Conservation (phyloP, 2,113 vertebrate species). For the Athene noctua region DNA sequence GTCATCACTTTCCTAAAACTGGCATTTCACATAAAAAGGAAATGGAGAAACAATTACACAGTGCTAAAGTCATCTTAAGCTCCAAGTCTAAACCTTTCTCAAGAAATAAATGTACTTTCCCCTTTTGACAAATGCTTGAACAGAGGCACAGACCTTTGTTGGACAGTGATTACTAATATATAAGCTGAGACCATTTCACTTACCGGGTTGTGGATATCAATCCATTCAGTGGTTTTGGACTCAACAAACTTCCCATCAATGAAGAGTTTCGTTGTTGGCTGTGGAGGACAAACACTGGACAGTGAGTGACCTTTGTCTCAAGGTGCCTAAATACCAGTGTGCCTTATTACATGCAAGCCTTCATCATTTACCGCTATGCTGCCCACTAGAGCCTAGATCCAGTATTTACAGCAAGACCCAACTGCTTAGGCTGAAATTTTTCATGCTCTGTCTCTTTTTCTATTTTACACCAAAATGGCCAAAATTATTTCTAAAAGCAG, state of each 20-base stretch:
- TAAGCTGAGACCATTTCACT: conserved; percentile 63
- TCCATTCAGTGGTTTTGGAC: conserved; percentile 92
- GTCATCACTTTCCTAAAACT: background rate
- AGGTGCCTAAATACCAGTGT: background rate
- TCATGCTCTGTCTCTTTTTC: background rate
- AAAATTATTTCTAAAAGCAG: background rate
- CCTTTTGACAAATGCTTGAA: background rate
- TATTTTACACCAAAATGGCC: background rate
- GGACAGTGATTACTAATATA: background rate
- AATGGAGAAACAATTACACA: background rate
- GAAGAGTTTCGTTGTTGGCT: conserved; percentile 96
- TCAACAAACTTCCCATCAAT: conserved; percentile 97
- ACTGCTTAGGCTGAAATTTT: background rate
- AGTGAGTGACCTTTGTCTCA: background rate
- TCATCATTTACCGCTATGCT: background rate
- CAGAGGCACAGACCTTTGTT: background rate
- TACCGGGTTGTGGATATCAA: conserved; percentile 95
- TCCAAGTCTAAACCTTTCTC: background rate
- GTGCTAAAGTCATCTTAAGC: background rate
- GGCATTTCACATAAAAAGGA: background rate
- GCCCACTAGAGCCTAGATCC: background rate
- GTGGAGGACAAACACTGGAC: conserved; percentile 9
- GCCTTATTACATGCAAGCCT: background rate
- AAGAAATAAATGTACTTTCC: background rate
- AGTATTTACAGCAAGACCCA: background rate